These are phyloP conservation scores for Hystrix brachyura DNA, from an alignment of 2,113 vertebrate species.

Conservation along the genomic window DNA sequence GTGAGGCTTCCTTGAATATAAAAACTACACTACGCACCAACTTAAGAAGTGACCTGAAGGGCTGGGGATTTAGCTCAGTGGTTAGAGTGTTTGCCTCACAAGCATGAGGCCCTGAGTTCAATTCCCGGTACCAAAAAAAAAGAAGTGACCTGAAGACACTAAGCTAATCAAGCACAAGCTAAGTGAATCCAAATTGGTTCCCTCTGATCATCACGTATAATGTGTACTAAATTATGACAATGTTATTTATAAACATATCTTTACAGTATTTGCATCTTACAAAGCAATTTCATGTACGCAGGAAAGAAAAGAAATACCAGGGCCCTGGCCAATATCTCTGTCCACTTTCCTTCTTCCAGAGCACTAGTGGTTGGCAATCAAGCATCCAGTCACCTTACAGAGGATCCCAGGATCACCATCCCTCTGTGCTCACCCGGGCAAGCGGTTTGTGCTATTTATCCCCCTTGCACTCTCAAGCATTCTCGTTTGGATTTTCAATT, in stretches of 20 bases:
- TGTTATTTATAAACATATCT: not conserved
- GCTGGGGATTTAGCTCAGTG: too few species aligned
- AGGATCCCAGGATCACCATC: rapidly evolving
- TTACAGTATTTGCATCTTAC: not conserved
- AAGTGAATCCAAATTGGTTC: not conserved
- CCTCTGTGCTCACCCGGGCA: not conserved
- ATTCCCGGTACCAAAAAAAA: too few species aligned
- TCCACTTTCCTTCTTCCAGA: not conserved
- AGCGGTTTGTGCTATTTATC: not conserved
- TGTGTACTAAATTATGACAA: not conserved
- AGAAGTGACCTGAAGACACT: not conserved
- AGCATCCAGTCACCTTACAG: not conserved
- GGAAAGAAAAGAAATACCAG: not conserved
- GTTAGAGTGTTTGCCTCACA: too few species aligned
- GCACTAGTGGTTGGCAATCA: not conserved
- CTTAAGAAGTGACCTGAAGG: not conserved
- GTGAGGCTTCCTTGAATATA: not conserved
- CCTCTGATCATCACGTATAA: not conserved
- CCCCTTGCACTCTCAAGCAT: not conserved
- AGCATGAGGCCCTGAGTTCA: too few species aligned
- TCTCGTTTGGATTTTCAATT: not conserved
- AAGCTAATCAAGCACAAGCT: not conserved
- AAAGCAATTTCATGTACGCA: not conserved
- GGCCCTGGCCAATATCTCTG: not conserved
- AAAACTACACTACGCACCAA: not conserved